Base-by-base conservation (phyloP, 2,113 vertebrate genomes). In the Columba janthina region DNA sequence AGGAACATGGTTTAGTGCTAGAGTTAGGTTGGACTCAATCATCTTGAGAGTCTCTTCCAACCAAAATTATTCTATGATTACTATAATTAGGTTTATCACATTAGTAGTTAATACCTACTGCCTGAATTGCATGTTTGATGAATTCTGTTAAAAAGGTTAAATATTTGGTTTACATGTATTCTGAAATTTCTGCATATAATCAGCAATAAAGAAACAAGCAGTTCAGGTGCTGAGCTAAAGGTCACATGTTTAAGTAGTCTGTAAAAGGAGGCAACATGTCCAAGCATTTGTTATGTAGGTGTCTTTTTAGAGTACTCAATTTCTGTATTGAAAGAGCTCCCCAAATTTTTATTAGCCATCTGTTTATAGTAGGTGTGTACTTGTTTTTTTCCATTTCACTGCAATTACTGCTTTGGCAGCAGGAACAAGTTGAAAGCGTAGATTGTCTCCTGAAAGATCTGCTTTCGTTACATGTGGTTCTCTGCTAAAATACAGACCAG, bases 261-360 rank as follows among this genome's bases (percentile, higher is more conserved):
- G 4, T 79, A 72, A 91, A 92, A 78, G 56, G 25, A 76, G 58
- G 77, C 73, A 93, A 18, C 79, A 66, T 75, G 89, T 72, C 70
- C 62, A 73, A 83, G 70, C 95, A 95, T 90, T 95, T 94, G 88
- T 95, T 94, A 51, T 88, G 78, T 93, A 81, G 88, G 93, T 91
- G 94, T 96, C 85, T 71, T 94, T 90, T 89, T 44, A 73, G 74
- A 94, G 12, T 24, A 71, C 64, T 75, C 79, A 19, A 50, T 87
- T 94, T 65, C 69, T 91, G 69, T 38, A 53, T 61, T 87, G 70
- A 93, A 93, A 88, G 42, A 73, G 25, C 40, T 87, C 93, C 94
- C 84, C 90, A 88, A 93, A 74, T 91, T 88, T 97, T 95, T 97
- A 93, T 95, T 96, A 92, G 82, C 85, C 95, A 92, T 97, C 92